Evolutionary conservation across 2,797 vertebrate genomes (phyloP).

Genomic region (Chaetophractus vellerosus): DNA sequence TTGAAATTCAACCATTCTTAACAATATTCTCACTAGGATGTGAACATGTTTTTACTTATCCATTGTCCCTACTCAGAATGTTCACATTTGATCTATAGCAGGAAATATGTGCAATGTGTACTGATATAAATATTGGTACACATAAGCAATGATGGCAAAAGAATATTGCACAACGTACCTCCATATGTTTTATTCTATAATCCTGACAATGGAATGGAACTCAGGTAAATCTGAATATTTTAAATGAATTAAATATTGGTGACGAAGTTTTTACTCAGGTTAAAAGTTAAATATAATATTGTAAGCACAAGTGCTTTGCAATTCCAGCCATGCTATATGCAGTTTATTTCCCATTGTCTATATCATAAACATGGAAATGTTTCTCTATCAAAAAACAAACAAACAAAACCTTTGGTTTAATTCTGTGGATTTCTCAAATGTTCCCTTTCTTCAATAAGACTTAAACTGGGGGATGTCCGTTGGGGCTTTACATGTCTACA

Average conservation of each 20-base stretch:
- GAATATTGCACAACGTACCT: neutral
- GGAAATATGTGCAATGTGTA: neutral
- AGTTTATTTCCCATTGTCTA: neutral
- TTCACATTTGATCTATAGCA: neutral
- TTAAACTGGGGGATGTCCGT: neutral
- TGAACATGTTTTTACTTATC: neutral
- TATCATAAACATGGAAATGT: neutral
- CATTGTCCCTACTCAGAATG: neutral
- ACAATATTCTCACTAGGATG: neutral
- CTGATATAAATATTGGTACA: neutral
- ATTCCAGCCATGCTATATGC: fast-evolving
- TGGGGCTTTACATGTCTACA: neutral
- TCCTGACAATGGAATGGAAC: neutral
- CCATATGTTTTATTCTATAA: neutral
- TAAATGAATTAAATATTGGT: neutral
- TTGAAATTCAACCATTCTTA: neutral
- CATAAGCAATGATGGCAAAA: neutral
- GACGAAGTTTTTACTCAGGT: neutral
- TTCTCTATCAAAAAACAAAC: neutral
- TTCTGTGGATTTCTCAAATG: neutral
- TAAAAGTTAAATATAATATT: neutral
- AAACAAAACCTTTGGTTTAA: neutral
- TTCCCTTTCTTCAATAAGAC: neutral
- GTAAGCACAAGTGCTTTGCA: neutral
- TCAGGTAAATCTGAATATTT: neutral